Evolutionary conservation across 2,113 vertebrate species (phyloP), one percentile per base, ranked within the genome.

Genomic region (Lagopus muta): DNA sequence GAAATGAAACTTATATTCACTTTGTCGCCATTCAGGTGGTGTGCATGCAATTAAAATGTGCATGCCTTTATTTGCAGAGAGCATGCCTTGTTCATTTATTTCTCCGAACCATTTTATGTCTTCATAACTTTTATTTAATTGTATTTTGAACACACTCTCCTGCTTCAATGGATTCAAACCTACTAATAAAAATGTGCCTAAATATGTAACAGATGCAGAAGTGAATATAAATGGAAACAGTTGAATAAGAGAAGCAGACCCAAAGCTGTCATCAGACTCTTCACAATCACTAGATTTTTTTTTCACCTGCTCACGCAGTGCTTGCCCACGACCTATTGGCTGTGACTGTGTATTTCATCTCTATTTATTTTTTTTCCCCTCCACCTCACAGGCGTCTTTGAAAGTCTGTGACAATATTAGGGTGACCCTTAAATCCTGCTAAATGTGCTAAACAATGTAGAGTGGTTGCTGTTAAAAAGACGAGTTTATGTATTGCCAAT

Each of bases 171-270:
- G 65, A 88, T 89, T 62, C 78, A 92, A 94, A 77, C 45, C 42
- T 93, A 75, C 86, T 90, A 96, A 92, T 82, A 96, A 94, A 95
- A 96, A 9, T 66, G 78, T 80, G 67, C 45, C 58, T 83, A 84
- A 97, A 97, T 95, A 93, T 74, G 67, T 76, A 97, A 88, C 96
- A 97, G 92, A 92, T 97, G 97, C 88, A 89, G 87, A 93, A 94
- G 60, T 91, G 94, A 96, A 86, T 91, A 77, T 97, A 97, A 97
- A 85, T 89, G 96, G 91, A 98, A 98, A 94, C 96, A 97, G 94
- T 95, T 95, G 78, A 93, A 73, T 66, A 70, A 81, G 86, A 67
- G 88, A 88, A 97, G 89, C 92, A 86, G 89, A 96, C 91, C 93
- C 72, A 85, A 76, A 91, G 69, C 93, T 97, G 96, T 97, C 97